These are phyloP conservation scores for Dinoponera quadriceps DNA, from an alignment of 1,140 invertebrate genomes.

Conservation along the genomic window DNA sequence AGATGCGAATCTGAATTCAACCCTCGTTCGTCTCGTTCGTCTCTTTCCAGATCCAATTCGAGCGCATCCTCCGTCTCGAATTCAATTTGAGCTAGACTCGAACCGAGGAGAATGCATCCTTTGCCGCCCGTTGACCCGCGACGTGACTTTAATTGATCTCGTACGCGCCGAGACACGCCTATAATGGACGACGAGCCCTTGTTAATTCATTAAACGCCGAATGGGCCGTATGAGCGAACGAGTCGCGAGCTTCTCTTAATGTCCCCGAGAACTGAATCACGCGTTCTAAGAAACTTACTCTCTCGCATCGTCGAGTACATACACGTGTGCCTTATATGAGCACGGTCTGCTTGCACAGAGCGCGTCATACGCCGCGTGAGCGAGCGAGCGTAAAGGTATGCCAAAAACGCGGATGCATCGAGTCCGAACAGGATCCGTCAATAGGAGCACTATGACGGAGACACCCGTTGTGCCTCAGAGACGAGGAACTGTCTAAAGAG, in stretches of 20 bases:
- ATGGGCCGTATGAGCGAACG: slow-evolving; percentile 18
- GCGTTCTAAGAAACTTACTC: slow-evolving; percentile 51
- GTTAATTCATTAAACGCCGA: slow-evolving; percentile 60
- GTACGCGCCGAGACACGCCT: slow-evolving; percentile 31
- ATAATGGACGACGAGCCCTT: slow-evolving; percentile 50
- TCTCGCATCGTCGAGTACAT: slow-evolving; percentile 26
- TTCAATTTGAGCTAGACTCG: slow-evolving; percentile 29
- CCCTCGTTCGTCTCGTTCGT: background rate
- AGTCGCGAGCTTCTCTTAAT: slow-evolving; percentile 27
- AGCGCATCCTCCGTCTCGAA: slow-evolving; percentile 8
- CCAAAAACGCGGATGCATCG: slow-evolving; percentile 44
- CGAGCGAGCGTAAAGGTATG: slow-evolving; percentile 30
- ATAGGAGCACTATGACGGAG: slow-evolving; percentile 1
- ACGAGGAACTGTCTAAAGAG: slow-evolving; percentile 3
- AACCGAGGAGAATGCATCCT: slow-evolving; percentile 49
- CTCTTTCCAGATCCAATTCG: background rate
- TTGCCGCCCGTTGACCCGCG: slow-evolving; percentile 47
- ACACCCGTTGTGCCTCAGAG: background rate
- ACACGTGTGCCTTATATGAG: slow-evolving; percentile 50
- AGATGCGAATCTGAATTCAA: background rate
- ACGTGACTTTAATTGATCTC: slow-evolving; percentile 50
- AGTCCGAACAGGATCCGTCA: background rate
- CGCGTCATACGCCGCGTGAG: slow-evolving; percentile 12
- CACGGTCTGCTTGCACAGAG: background rate
- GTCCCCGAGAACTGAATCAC: slow-evolving; percentile 40